Conservation (phyloP, 2,888 invertebrate species). For the Plebejus argus region DNA sequence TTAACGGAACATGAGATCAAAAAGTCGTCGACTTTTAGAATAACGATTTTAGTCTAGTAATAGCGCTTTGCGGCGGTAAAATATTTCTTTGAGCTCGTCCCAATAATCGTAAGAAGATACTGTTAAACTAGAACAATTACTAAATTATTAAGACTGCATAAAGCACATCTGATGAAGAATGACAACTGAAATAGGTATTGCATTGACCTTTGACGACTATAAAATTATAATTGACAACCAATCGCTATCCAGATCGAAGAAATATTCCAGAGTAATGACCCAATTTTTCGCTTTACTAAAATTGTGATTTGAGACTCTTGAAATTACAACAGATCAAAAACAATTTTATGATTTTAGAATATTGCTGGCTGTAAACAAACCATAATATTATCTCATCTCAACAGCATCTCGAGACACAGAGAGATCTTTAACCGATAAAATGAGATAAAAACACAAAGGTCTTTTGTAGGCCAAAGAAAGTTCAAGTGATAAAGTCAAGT, state of each 20-base stretch:
- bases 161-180: not conserved
- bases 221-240: no score
- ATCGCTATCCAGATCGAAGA: no score
- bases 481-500: conserved; percentile 19
- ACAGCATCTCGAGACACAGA: conserved; percentile 8
- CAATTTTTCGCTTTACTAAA: not conserved
- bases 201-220: not conserved
- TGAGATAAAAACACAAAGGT: conserved; percentile 19
- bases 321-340: not conserved
- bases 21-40: not conserved
- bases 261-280: not conserved
- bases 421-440: conserved; percentile 29
- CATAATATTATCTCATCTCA: conserved; percentile 11
- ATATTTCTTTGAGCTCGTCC: not conserved
- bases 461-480: conserved; percentile 21
- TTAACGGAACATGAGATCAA: not conserved
- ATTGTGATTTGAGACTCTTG: not conserved
- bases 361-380: not conserved
- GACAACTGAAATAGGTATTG: not conserved
- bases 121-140: not conserved
- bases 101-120: not conserved
- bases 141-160: not conserved
- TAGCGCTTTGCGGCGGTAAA: not conserved
- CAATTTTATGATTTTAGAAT: not conserved
- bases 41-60: not conserved